Evolutionary conservation across 2,113 vertebrate species (phyloP), one percentile per base, ranked within the genome.

Genomic region (Oncorhynchus tshawytscha): DNA sequence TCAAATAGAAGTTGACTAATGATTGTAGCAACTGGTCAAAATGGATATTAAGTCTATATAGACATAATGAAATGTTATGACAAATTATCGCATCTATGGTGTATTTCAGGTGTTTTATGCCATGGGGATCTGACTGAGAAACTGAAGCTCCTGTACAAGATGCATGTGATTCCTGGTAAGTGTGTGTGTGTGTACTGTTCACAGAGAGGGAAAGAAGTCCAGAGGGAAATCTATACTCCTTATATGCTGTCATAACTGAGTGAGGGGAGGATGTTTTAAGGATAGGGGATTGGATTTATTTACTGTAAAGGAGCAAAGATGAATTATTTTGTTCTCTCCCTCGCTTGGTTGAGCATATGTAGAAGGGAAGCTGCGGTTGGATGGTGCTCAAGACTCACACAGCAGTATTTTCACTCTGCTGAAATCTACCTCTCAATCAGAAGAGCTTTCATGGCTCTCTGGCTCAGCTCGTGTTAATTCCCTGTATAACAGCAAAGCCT

Each of bases 121-220:
- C 96, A 99, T 1, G 94, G 95, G 15, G 98, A 99, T 83, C 96
- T 99, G 75, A 96, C 94, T 0, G 97, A 99, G 89, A 99, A 98
- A 76, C 93, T 99, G 84, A 99, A 96, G 79, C 93, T 99, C 0
- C 92, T 99, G 45, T 99, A 99, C 85, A 98, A 95, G 92, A 96
- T 99, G 94, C 97, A 99, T 0, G 92, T 99, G 66, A 83, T 99
- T 77, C 96, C 97, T 34, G 98, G 97, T 99, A 84, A 93, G 95
- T 90, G 70, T 71, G 15, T 76, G 49, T 48, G 49, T 48, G 64
- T 27, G 34, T 64, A 31, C 25, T 67, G 66, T 22, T 13, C 25
- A 15, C 6, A 25, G 25, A 20, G 27, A 18, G 11, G 25, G 3
- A 18, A 7, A 31, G 12, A 31, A 31, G 25, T 27, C 59, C 1